These are phyloP conservation scores for Chrosomus eos DNA, from an alignment of 2,797 vertebrate species.

Conservation along the genomic window DNA sequence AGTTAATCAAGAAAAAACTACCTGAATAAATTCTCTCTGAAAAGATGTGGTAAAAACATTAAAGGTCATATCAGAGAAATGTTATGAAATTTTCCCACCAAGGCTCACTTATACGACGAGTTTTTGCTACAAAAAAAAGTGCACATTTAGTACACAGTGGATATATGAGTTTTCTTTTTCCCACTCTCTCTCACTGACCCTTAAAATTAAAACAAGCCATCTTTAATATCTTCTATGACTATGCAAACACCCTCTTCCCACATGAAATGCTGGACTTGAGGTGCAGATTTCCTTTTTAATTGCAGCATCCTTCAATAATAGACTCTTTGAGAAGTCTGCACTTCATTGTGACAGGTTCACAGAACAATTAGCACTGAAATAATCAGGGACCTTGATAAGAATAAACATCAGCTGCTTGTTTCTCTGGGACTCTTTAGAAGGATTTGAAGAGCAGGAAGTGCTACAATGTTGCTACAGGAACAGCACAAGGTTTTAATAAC, in stretches of 20 bases:
- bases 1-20: background rate
- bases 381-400: background rate
- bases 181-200: background rate
- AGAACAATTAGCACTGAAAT: background rate
- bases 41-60: background rate
- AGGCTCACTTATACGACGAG: background rate
- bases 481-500: background rate
- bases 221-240: background rate
- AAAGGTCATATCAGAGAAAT: background rate
- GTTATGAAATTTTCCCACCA: background rate
- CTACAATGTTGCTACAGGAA: background rate
- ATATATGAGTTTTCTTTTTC: background rate
- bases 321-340: background rate
- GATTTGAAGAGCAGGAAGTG: background rate
- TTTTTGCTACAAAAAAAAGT: background rate
- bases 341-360: constrained; percentile 11
- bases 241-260: background rate
- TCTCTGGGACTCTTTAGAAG: background rate
- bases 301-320: background rate
- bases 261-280: background rate
- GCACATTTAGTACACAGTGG: background rate
- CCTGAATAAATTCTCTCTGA: background rate
- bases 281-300: background rate
- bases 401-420: background rate
- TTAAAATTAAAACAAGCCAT: background rate